These are phyloP conservation scores for Paguma larvata DNA, from an alignment of 2,797 vertebrate genomes.

Conservation along the genomic window DNA sequence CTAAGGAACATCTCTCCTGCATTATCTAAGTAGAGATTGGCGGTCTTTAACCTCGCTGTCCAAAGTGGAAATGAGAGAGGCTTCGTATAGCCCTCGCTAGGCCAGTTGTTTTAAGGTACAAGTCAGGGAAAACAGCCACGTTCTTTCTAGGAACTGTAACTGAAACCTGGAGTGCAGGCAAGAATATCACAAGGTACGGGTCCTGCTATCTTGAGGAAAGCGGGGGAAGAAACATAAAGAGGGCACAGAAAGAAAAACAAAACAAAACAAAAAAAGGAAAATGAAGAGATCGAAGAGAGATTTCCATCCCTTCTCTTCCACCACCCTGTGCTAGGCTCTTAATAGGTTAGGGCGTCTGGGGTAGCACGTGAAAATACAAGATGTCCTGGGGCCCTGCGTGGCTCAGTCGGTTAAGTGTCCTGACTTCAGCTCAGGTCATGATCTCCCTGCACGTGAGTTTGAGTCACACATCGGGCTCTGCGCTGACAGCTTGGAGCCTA, in stretches of 20 bases:
- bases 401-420: too few relatives aligned
- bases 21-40: background rate
- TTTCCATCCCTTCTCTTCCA: background rate
- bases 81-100: background rate
- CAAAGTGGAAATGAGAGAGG: background rate
- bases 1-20: background rate
- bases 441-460: too few relatives aligned
- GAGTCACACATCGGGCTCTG: too few relatives aligned
- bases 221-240: background rate
- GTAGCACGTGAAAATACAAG: background rate
- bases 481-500: too few relatives aligned
- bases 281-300: background rate
- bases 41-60: background rate
- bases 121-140: background rate
- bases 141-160: background rate
- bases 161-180: background rate
- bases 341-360: background rate
- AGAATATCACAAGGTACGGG: background rate
- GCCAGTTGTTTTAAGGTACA: background rate
- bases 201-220: background rate
- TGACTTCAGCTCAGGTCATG: too few relatives aligned
- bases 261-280: background rate
- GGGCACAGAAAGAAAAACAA: background rate
- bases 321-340: background rate
- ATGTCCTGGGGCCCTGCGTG: too few relatives aligned